Conservation (phyloP, 2,888 invertebrate species). For the Meloe dianella region DNA sequence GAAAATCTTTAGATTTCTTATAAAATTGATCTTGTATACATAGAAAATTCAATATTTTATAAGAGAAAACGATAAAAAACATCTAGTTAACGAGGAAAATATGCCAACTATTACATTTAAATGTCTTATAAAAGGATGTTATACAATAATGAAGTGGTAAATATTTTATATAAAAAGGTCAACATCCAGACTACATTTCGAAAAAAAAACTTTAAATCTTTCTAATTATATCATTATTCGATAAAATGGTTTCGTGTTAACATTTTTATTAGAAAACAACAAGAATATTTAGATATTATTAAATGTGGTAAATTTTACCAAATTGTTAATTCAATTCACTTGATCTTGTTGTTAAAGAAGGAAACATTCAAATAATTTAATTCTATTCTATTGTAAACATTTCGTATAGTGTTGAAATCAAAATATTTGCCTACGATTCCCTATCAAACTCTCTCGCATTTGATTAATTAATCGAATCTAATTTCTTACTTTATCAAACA, state of each 20-base stretch:
- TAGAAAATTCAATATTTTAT: background rate
- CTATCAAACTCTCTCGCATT: background rate
- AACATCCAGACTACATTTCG: background rate
- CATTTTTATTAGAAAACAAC: background rate
- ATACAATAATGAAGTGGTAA: background rate
- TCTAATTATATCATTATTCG: background rate
- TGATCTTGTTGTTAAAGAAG: background rate
- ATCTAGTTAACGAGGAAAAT: background rate
- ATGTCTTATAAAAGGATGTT: background rate
- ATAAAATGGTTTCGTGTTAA: background rate
- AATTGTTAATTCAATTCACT: background rate
- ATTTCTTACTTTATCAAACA: background rate
- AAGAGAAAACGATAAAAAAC: background rate
- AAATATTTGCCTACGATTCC: background rate
- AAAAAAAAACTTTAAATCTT: background rate
- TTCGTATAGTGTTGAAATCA: background rate
- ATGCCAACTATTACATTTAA: background rate
- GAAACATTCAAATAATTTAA: background rate
- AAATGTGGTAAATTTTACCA: background rate
- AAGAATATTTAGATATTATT: background rate
- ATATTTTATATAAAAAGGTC: background rate
- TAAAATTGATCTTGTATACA: background rate
- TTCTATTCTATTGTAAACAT: slow-evolving; percentile 1
- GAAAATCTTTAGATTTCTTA: background rate
- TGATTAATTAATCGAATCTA: background rate